Evolutionary conservation across 2,888 invertebrate species (phyloP).

Genomic region (Acanthosepion pharaonis): DNA sequence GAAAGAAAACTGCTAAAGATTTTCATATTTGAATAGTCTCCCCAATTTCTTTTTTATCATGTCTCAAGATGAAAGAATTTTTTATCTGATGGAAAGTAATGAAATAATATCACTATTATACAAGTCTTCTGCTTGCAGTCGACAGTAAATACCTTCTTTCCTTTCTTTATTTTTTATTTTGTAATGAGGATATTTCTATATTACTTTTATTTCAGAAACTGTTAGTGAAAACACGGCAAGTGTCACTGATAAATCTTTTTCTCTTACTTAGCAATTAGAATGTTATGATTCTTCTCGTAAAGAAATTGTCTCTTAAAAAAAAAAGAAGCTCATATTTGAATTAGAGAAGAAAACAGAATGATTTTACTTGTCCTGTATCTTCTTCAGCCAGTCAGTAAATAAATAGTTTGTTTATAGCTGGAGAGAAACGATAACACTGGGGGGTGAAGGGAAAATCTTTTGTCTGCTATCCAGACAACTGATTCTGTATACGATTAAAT

Average conservation of each 20-base stretch:
- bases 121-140: neutral
- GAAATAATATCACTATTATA: neutral
- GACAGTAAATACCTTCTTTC: neutral
- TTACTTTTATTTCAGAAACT: neutral
- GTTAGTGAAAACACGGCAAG: neutral
- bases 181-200: neutral
- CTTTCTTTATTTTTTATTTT: neutral
- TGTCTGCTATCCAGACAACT: too few relatives aligned
- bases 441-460: too few relatives aligned
- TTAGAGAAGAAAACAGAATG: too few relatives aligned
- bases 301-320: neutral
- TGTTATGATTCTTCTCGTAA: neutral
- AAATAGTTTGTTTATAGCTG: too few relatives aligned
- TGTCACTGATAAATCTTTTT: neutral
- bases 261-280: neutral
- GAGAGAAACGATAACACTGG: too few relatives aligned
- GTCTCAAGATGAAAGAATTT: neutral
- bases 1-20: neutral
- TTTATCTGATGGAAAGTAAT: neutral
- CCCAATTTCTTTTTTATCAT: neutral
- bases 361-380: too few relatives aligned
- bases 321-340: neutral
- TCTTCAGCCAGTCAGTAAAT: too few relatives aligned
- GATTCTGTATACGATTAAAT: too few relatives aligned
- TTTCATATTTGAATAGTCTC: neutral